A percentile compares a stretch with the other conserved stretches of the same genome.
These are phyloP conservation scores for Phaonia tiefii DNA, from an alignment of 2,888 invertebrate species.

Conservation along the genomic window DNA sequence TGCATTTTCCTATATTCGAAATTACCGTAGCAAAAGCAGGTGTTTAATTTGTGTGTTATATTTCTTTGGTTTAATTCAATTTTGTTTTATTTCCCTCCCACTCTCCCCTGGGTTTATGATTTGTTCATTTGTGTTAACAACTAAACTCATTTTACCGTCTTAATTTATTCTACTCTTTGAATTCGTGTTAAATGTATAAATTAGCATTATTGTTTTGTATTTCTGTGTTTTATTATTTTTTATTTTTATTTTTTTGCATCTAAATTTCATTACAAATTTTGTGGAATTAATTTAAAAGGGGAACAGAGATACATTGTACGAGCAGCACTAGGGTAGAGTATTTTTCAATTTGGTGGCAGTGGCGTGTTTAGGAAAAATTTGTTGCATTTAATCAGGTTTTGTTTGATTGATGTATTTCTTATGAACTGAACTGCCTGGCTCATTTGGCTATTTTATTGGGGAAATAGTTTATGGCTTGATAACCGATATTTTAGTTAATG, in stretches of 20 bases:
- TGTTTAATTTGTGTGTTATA: conserved; percentile 41
- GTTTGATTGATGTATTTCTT: background rate
- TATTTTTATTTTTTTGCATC: conserved; percentile 6
- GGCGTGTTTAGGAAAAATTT: conserved; percentile 61
- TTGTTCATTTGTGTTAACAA: conserved; percentile 22
- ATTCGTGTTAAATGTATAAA: conserved; percentile 63
- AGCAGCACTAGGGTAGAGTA: background rate
- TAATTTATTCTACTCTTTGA: conserved; percentile 6
- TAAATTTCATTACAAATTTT: conserved; percentile 18
- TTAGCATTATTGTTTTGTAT: conserved; percentile 62
- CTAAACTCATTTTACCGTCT: conserved; percentile 34
- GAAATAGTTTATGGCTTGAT: conserved; percentile 63
- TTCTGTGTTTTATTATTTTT: background rate
- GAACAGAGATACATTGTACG: conserved; percentile 8
- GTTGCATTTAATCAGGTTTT: conserved; percentile 49
- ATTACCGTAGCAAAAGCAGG: conserved; percentile 49
- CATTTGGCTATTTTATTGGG: conserved; percentile 57
- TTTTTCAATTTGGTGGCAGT: conserved; percentile 34
- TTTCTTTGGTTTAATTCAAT: no score
- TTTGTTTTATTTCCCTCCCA: conserved; percentile 36
- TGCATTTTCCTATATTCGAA: background rate
- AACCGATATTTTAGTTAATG: conserved; percentile 48
- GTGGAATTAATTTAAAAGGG: conserved; percentile 9
- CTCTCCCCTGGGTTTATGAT: conserved; percentile 19
- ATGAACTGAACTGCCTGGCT: background rate